Conservation (phyloP, 2,888 invertebrate species). For the Syritta pipiens region DNA sequence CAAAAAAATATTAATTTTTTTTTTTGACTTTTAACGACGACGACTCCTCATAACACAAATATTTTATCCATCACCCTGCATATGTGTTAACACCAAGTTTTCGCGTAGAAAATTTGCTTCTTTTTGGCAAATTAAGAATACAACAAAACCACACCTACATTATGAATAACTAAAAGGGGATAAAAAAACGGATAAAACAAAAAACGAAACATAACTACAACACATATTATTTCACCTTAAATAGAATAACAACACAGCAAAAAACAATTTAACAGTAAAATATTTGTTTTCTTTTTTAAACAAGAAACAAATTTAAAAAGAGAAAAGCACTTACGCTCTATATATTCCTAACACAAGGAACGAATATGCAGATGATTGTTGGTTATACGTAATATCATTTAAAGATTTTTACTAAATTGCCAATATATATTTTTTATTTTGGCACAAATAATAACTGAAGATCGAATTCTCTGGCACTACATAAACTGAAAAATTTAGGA, state of each 20-base stretch:
- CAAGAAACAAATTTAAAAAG: background rate
- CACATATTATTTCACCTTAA: constrained; percentile 5
- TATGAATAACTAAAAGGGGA: constrained; percentile 53
- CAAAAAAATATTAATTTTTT: constrained; percentile 34
- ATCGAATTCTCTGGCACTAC: background rate
- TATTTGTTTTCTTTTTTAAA: constrained; percentile 27
- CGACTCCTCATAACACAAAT: constrained; percentile 10
- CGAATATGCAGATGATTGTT: constrained; percentile 15
- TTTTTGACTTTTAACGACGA: constrained; percentile 60
- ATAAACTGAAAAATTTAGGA: background rate
- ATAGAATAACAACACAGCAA: constrained; percentile 14
- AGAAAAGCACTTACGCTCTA: background rate
- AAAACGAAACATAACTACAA: constrained; percentile 7
- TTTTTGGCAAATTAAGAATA: constrained; percentile 27
- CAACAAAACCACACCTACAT: constrained; percentile 19
- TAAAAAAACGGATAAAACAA: constrained; percentile 4
- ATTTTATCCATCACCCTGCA: constrained; percentile 11
- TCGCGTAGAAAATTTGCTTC: constrained; percentile 36
- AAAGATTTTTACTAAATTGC: constrained; percentile 14
- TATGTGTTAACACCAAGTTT: constrained; percentile 21
- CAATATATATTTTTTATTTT: constrained; percentile 11
- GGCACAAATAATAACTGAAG: constrained; percentile 3
- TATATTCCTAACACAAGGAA: constrained; percentile 12
- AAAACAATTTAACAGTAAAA: constrained; percentile 9
- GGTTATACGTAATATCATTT: constrained; percentile 31